Percentiles rank a stretch among this genome's conserved stretches.
phyloP scores from a whole-genome alignment of 2,797 vertebrate genomes.

The Acanthornis magna region DNA sequence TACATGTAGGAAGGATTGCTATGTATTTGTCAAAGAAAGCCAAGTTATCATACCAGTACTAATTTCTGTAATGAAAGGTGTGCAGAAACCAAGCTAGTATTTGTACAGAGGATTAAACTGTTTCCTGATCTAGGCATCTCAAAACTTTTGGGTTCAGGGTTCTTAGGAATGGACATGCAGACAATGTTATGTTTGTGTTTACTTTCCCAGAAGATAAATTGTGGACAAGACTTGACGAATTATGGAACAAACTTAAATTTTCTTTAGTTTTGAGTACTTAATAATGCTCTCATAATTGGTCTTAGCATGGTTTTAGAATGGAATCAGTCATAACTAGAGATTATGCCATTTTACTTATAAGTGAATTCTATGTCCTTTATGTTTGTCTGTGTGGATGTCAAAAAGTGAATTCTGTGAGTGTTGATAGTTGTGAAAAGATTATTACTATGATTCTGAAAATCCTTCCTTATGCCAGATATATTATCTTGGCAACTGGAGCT shows the following conservation, averaged over 20 bases:
- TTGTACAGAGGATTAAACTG: background rate
- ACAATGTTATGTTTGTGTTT: background rate
- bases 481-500: conserved; percentile 48
- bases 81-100: background rate
- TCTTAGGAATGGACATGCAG: background rate
- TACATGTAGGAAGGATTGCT: background rate
- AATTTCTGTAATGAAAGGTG: background rate
- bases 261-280: background rate
- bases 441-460: conserved; percentile 61
- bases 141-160: background rate
- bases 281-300: background rate
- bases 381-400: conserved; percentile 1
- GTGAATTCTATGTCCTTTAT: conserved; percentile 2
- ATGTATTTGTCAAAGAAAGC: background rate
- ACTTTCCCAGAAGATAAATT: background rate
- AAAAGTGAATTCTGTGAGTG: conserved; percentile 36
- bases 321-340: background rate
- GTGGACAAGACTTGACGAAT: background rate
- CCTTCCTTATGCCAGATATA: conserved; percentile 5
- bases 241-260: background rate
- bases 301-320: background rate
- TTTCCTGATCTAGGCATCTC: background rate
- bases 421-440: conserved; percentile 60
- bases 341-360: background rate
- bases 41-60: background rate